Evolutionary conservation across 2,113 vertebrate genomes (phyloP).

Genomic region (Camarhynchus parvulus): DNA sequence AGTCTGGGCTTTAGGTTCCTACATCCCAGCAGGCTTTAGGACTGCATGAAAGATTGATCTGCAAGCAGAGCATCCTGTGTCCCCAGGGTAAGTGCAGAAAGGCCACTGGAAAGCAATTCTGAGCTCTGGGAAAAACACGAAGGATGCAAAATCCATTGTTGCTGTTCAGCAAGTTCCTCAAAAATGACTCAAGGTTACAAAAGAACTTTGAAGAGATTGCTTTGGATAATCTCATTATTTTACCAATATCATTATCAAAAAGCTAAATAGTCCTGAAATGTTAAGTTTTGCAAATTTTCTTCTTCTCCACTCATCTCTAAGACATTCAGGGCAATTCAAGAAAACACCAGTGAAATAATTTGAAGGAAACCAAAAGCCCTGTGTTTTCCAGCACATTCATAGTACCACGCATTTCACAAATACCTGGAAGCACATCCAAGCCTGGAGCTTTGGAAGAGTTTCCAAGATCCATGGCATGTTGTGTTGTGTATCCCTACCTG

Average conservation of each 20-base stretch:
- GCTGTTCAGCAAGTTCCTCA: neutral
- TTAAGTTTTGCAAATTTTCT: neutral
- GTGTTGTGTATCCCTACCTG: neutral
- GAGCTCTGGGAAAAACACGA: fast-evolving
- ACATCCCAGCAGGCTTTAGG: neutral
- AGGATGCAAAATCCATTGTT: neutral
- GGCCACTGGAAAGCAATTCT: neutral
- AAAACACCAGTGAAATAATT: neutral
- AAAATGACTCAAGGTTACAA: neutral
- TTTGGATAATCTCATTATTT: neutral
- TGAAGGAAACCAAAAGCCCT: neutral
- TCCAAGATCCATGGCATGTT: neutral
- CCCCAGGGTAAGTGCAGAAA: neutral
- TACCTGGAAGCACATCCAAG: neutral
- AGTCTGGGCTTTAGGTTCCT: neutral
- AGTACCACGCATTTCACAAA: neutral
- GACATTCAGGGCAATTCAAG: neutral
- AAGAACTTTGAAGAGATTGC: neutral
- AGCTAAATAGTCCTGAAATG: neutral
- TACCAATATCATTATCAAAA: neutral
- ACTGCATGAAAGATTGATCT: neutral
- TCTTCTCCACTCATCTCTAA: neutral
- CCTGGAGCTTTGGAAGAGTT: neutral
- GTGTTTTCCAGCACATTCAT: neutral
- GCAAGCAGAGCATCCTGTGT: neutral